Evolutionary conservation across 2,888 invertebrate species (phyloP), one percentile per base, ranked within the genome.

Genomic region (Diarsia brunnea): DNA sequence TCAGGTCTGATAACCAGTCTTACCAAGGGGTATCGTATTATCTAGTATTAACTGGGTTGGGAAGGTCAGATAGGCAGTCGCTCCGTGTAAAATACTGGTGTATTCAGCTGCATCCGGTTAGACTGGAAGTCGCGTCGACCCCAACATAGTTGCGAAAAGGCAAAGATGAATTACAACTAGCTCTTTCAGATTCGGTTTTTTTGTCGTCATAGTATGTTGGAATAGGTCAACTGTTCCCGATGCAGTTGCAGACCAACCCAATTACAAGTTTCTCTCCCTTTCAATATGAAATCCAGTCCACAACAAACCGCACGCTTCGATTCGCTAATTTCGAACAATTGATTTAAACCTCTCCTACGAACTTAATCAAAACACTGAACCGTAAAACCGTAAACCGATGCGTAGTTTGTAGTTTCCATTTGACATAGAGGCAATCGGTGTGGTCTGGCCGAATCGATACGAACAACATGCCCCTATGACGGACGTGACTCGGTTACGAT

Each of bases 401-500:
- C 55, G 49, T 65, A 72, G 84, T 73, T 75, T 69, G 76, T 78
- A 76, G 83, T 85, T 84, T 83, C 61, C 72, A 69, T 79, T 83
- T 84, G 82, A 72, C 75, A 81, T 79, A 75, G 76, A 67, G 61
- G 81, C 68, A 78, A 78, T 68, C 75, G 69, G 66, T 79, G 81
- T 73, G 78, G 83, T 82, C 73, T 75, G 69, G 69, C 45, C 67
- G 75, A 84, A 89, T 88, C 90, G 86, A 91, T 91, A 88, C 81
- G 80, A 80, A 84, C 86, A 84, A 85, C 86, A 88, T 87, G 88
- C 91, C 91, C 90, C 84, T 89, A 91, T 91, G 88, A 75, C 69
- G 74, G 79, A 90, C 91, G 91, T 91, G 91, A 85, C 82, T 84
- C 63, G 79, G 84, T 85, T 91, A 86, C 81, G 63, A 71, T 89